phyloP scores from a whole-genome alignment of 2,113 vertebrate genomes.

The Myanophis thanlyinensis region DNA sequence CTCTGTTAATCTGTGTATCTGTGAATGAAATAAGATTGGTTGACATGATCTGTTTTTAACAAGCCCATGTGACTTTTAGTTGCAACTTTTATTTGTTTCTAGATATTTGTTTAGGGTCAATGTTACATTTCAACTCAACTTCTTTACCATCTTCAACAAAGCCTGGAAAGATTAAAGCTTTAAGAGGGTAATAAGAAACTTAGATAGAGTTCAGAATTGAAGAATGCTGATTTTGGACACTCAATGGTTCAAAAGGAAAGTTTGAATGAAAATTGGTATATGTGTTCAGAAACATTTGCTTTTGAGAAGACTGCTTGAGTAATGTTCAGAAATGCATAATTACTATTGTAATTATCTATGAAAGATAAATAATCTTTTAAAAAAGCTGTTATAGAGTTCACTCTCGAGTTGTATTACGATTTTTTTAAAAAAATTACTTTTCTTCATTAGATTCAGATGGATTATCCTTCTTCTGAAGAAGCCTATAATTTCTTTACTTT shows the following conservation, averaged over 20 bases:
- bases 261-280: not conserved
- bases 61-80: not conserved
- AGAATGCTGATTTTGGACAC: not conserved
- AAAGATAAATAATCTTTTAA: not conserved
- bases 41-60: not conserved
- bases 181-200: not conserved
- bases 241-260: not conserved
- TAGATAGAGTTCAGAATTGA: not conserved
- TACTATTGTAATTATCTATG: not conserved
- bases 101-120: not conserved
- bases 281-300: not conserved
- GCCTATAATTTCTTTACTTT: constrained; percentile 93
- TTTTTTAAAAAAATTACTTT: not conserved
- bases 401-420: not conserved
- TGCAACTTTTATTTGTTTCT: not conserved
- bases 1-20: too few species aligned
- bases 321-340: not conserved
- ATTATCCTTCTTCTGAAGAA: constrained; percentile 82
- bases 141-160: not conserved
- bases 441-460: constrained; percentile 63
- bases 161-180: not conserved
- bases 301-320: not conserved
- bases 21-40: not conserved
- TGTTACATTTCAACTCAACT: not conserved
- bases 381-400: not conserved